Evolutionary conservation across 2,113 vertebrate species (phyloP), one percentile per base, ranked within the genome.

Genomic region (Leucopsar rothschildi): DNA sequence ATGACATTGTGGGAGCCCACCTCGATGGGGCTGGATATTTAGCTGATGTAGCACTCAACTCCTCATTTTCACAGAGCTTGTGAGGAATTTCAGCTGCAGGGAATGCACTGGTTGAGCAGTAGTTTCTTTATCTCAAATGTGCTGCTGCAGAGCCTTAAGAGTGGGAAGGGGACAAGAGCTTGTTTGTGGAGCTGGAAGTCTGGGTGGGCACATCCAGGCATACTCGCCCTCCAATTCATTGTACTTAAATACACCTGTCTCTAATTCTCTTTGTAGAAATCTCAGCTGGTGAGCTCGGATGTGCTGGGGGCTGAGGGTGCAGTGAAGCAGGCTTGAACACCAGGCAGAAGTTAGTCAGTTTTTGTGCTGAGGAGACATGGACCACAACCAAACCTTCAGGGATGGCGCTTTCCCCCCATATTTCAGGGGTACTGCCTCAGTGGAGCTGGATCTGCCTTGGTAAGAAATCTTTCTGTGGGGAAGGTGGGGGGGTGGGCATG

Each of bases 351-450:
- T 40, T 6, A 42, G 29, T 28, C 4, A 1, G 12, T 23, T 6
- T 35, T 70, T 37, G 21, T 33, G 44, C 11, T 50, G 12, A 23
- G 29, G 17, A 56, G 69, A 35, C 6, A 2, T 0, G 0, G 72
- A 21, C 1, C 0, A 0, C 23, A 44, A 47, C 12, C 0, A 3
- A 13, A 23, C 4, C 9, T n/a, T 49, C 1, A 9, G 20, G 21
- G 31, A 5, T 19, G 7, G 44, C 0, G 0, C 4, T 66, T 52
- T n/a, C 7, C 64, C 25, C 12, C 4, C 1, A 0, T 37, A 4
- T 33, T 71, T 18, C 8, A 27, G 45, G 15, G 33, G 35, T n/a
- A 10, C 29, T 29, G 15, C 15, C 40, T 64, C 76, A n/a, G 17
- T 1, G 16, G 40, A 76, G 19, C 21, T 11, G 8, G 22, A 23